Evolutionary conservation across 1,140 invertebrate species (phyloP).

Genomic region (Pseudomyrmex flavicornis): DNA sequence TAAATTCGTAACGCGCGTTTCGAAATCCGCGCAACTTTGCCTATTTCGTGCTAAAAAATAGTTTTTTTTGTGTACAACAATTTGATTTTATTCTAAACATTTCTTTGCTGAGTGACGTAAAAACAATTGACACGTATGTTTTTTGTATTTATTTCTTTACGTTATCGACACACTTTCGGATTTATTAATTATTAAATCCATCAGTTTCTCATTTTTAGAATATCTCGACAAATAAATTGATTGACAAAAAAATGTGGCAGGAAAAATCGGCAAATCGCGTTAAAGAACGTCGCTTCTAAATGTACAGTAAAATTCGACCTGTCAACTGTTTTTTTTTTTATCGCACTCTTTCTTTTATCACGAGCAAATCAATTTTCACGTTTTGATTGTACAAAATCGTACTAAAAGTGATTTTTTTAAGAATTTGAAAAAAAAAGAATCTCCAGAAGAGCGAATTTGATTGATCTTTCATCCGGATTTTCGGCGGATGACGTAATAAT

Average conservation of each 20-base stretch:
- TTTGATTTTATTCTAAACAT: background rate
- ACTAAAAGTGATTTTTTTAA: background rate
- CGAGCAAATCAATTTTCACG: background rate
- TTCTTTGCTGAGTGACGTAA: background rate
- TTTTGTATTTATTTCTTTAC: background rate
- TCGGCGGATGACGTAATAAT: background rate
- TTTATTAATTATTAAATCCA: background rate
- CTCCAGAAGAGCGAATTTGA: too few species aligned
- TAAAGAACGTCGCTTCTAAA: background rate
- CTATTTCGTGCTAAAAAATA: background rate
- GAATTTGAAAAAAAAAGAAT: background rate
- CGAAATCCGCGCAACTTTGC: background rate
- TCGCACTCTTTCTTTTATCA: background rate
- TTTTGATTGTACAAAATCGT: background rate
- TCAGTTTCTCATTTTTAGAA: background rate
- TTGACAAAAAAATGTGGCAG: background rate
- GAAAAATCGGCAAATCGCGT: background rate
- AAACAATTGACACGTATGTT: background rate
- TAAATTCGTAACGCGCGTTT: conserved; percentile 35
- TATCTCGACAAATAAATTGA: background rate
- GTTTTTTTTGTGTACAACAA: background rate
- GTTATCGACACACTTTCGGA: background rate
- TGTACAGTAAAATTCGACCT: background rate
- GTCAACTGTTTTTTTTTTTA: background rate
- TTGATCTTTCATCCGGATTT: background rate